Evolutionary conservation across 2,888 invertebrate species (phyloP), one percentile per base, ranked within the genome.

Genomic region (Pachymerium ferrugineum): DNA sequence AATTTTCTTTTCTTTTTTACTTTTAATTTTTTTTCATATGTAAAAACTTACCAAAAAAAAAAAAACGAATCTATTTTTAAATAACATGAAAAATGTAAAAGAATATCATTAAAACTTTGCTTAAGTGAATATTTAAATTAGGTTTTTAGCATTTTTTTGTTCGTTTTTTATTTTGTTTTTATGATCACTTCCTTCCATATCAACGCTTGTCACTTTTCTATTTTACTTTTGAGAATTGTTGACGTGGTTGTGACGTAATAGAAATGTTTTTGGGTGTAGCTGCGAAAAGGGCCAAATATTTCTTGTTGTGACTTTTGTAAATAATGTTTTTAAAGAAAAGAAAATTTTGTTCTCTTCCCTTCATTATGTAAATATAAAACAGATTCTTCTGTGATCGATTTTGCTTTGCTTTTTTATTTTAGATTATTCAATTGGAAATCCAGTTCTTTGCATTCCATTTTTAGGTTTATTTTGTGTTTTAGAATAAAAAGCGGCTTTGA

Each of bases 221-320:
- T 38, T 38, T 14, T 38, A 8, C 3, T 38, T 38, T 38, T 38
- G 16, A 38, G 3, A 8, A 38, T 38, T 16, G n/a, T 38, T n/a
- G 16, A 38, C 12, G 16, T 62, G 62, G 62, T 62, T 62, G 62
- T 62, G 62, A 62, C 28, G 28, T 28, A 62, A 42, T n/a, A 42
- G 16, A 5, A 42, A 42, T 8, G 16, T 4, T 54, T 54, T 54
- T 54, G 22, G 19, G 19, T 54, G 38, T 38, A 38, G 16, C 16
- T 6, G 62, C 25, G 38, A 6, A 38, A 28, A 54, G 28, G 62
- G 62, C 62, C 25, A 62, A 62, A 62, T 62, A 12, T 25, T 62
- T 62, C 25, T 28, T 62, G 62, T 62, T 62, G 62, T 62, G 62
- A 62, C 62, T 28, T 62, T 62, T 62, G 62, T 62, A 62, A 62